Base-by-base conservation (phyloP, 2,113 vertebrate species). In the Uria aalge region DNA sequence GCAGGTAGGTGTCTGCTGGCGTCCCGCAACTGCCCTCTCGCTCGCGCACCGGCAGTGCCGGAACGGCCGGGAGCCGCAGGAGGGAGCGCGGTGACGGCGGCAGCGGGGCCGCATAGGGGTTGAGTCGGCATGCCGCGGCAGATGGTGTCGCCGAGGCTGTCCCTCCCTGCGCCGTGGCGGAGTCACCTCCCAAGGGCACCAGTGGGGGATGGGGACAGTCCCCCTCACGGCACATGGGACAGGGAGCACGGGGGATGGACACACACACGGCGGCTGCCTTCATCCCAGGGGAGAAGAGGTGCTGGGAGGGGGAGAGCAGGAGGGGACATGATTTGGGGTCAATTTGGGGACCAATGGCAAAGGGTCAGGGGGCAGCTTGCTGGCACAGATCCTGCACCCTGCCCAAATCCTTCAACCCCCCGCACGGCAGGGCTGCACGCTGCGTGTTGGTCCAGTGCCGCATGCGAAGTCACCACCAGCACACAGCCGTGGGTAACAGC, bases 1-100 rank as follows among this genome's bases (percentile, higher is more conserved):
- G 94, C 90, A 95, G 98, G 98, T 98, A 98, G 30, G 97, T 93
- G 84, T 15, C 41, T 17, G 11, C 83, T 11, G 11, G 18, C 5
- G 13, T 21, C 41, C 74, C 38, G 0, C 21, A 8, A 13, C 85
- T 27, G 8, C 85, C 74, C 90, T 67, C 32, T 50, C 0, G 14
- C 79, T 75, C 27, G 30, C 9, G 3, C 11, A 3, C 55, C 3
- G 11, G 30, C 29, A 2, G 9, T 3, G 22, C 72, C 5, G 3
- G 4, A 48, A 20, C 0, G 1, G 12, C 34, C 0, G 6, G 85
- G 50, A 83, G 72, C 50, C 1, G 2, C 3, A 1, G 7, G 11
- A 38, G 32, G 59, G 32, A 74, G 82, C 5, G 19, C 4, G 21
- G 56, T 6, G 26, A 57, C 5, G 5, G 66, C 6, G 22, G 62